Evolutionary conservation across 2,797 vertebrate genomes (phyloP).

Genomic region (Bradypodion ventrale): DNA sequence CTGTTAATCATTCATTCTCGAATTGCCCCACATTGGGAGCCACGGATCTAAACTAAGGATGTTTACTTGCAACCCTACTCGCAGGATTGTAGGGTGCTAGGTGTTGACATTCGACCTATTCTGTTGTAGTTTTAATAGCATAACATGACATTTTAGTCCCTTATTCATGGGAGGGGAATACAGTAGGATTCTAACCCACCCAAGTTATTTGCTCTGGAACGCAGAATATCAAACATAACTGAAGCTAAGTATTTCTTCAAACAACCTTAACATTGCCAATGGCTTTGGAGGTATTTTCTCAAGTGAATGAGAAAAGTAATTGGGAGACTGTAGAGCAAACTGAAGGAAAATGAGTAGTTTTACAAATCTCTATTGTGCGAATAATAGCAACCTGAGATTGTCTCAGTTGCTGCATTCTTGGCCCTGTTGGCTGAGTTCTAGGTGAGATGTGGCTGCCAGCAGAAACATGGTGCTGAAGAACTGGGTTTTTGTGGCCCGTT

Average conservation of each 20-base stretch:
- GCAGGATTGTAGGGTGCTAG: not conserved
- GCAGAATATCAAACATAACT: constrained; percentile 19
- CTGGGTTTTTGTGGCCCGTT: constrained; percentile 35
- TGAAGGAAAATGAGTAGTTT: not conserved
- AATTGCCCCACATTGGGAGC: too few species aligned
- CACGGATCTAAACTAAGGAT: too few species aligned
- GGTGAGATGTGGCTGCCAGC: constrained; percentile 36
- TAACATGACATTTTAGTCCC: fast-evolving
- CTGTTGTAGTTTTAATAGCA: not conserved
- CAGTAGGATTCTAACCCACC: constrained; percentile 13
- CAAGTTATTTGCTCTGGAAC: not conserved
- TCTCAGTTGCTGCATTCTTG: constrained; percentile 7
- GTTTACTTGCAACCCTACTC: not conserved
- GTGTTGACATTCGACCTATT: not conserved
- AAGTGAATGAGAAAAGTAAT: not conserved
- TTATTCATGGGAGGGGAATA: constrained; percentile 37
- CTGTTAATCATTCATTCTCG: too few species aligned
- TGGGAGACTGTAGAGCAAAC: not conserved
- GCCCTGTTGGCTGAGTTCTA: constrained; percentile 41
- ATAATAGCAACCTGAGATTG: not conserved
- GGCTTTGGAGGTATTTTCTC: not conserved
- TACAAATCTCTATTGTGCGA: not conserved
- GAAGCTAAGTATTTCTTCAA: not conserved
- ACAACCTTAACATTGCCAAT: not conserved
- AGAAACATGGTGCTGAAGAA: not conserved